Evolutionary conservation across 2,797 vertebrate species (phyloP), one percentile per base, ranked within the genome.

Genomic region (Pterois miles): DNA sequence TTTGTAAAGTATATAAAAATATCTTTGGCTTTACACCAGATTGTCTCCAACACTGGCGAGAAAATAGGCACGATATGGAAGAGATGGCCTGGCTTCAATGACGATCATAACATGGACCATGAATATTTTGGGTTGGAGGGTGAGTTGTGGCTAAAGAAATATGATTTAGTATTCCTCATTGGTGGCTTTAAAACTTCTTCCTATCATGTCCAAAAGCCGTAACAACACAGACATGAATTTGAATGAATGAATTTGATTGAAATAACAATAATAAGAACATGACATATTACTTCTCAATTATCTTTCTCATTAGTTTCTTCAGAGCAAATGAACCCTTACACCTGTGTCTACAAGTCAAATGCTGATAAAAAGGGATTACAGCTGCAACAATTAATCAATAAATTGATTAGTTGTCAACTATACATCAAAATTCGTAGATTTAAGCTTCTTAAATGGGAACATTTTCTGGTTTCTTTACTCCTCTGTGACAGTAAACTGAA

Each of bases 71-170:
- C 43, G 1, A 94, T 94, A 64, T 94, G 94, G 92, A 95, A 96
- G 80, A 95, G 91, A 43, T 95, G 96, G 96, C 95, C 94, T 1
- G 95, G 96, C 31, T 96, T 94, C 87, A 95, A 89, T 48, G 90
- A 93, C 1, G 92, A 94, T 11, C 75, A 74, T 6, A 96, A 96
- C 86, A 95, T 94, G 95, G 96, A 97, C 76, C 95, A 97, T 87
- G 96, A 96, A 80, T 94, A 95, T 83, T 96, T 97, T 83, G 96
- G 96, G 29, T 60, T 97, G 78, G 93, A 96, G 16, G 91, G 96
- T 96, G 85, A 95, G 92, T 86, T 75, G 40, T 54, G n/a, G 6
- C 7, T 64, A 13, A 27, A 0, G 3, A 75, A 34, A 22, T 22
- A 8, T 16, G 8, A 36, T 71, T 48, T n/a, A 9, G 8, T 14